Evolutionary conservation across 2,113 vertebrate genomes (phyloP), one percentile per base, ranked within the genome.

Genomic region (Macrotus californicus): DNA sequence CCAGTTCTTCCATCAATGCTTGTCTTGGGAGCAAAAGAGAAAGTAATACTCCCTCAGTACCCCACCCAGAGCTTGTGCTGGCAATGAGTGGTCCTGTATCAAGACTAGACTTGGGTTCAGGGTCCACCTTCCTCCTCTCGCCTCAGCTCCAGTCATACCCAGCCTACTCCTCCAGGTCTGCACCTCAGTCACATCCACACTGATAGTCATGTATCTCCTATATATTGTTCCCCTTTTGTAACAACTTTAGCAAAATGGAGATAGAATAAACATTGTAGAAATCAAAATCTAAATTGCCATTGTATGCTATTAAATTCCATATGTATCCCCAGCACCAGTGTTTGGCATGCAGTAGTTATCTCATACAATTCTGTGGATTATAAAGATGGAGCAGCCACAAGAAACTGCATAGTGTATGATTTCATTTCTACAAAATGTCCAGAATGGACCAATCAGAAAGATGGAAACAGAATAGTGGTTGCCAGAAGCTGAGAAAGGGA

Each of bases 1-100:
- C 52, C 94, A 94, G 96, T 24, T 92, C 87, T 43, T 92, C 91
- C 87, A 97, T 18, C 43, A 79, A 0, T 0, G 11, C 18, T 54
- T 67, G 94, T 79, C 96, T 97, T 77, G 54, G 52, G 54, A 90
- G 43, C 52, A 95, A 96, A 97, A 95, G 64, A 94, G 76, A 96
- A 88, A 91, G 39, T 2, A 61, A 59, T 9, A 76, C 0, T 52
- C 46, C 7, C 41, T 87, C 48, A 87, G 89, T 8, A 24, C 31
- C 48, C 56, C 3, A 5, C 69, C 76, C 73, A 29, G 43, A 56
- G 70, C 8, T 61, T 4, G 29, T 21, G 72, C 89, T 31, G 12
- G n/a, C 10, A 54, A 50, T 11, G 34, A 56, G 64, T 4, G 2
- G 21, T 22, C n/a, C 64, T 24, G 8, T 0, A 22, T 31, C 16